phyloP scores from a whole-genome alignment of 64 coral and sea anemone species.

The Astreopora myriophthalma region DNA sequence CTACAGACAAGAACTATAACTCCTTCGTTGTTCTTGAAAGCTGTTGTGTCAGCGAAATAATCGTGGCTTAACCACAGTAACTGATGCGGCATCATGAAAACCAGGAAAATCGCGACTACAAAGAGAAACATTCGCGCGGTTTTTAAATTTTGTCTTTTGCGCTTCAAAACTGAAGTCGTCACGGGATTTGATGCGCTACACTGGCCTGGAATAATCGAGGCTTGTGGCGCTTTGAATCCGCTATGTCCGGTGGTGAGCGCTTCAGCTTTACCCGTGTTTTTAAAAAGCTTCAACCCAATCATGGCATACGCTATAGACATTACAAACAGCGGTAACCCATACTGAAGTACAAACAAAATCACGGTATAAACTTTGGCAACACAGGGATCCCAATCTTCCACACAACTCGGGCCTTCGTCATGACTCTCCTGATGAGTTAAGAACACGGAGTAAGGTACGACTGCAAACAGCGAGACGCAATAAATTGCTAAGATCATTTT shows the following conservation, averaged over 20 bases:
- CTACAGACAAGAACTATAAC: conserved; percentile 71
- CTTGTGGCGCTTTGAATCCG: neutral
- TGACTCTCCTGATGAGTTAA: conserved; percentile 19
- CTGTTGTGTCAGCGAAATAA: conserved; percentile 19
- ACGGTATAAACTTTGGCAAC: conserved; percentile 77
- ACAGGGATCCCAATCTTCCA: conserved; percentile 28
- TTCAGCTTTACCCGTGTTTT: conserved; percentile 60
- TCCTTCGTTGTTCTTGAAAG: conserved; percentile 10
- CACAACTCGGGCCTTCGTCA: conserved; percentile 1
- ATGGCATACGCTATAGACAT: conserved; percentile 63
- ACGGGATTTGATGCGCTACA: neutral
- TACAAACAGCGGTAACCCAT: conserved; percentile 73
- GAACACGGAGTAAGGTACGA: conserved; percentile 57
- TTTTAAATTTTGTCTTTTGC: conserved; percentile 76
- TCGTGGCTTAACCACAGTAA: conserved; percentile 80
- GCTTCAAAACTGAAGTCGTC: conserved; percentile 39
- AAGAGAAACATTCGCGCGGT: conserved; percentile 89
- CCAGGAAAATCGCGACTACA: conserved; percentile 80
- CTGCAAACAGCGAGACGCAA: conserved; percentile 33
- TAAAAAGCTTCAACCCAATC: conserved; percentile 72
- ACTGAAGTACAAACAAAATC: conserved; percentile 75
- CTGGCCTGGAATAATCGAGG: neutral
- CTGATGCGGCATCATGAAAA: conserved; percentile 95
- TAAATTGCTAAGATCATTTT: conserved; percentile 48
- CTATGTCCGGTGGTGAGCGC: conserved; percentile 24